Evolutionary conservation across 2,797 vertebrate genomes (phyloP).

Genomic region (Rhyacichthys aspro): DNA sequence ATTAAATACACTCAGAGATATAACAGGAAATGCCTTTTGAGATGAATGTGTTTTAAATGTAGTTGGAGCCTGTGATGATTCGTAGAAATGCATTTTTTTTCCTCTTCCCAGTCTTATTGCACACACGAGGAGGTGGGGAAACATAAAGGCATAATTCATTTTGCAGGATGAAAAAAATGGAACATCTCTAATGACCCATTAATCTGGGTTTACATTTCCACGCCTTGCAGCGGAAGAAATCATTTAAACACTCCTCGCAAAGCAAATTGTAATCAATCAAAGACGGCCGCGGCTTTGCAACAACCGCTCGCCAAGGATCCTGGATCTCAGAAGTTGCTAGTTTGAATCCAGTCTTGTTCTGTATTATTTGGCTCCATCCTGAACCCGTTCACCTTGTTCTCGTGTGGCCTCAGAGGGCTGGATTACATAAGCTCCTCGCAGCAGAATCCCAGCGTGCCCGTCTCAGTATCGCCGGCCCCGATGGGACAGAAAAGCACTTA

Average conservation of each 20-base stretch:
- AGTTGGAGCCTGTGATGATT: too few relatives aligned
- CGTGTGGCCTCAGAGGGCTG: conserved; percentile 18
- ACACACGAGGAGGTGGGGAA: not conserved
- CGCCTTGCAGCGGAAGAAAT: conserved; percentile 44
- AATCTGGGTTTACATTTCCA: conserved; percentile 63
- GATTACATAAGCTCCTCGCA: conserved; percentile 37
- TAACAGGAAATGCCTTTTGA: too few relatives aligned
- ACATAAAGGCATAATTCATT: conserved; percentile 33
- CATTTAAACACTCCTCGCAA: conserved; percentile 27
- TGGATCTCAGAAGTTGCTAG: conserved; percentile 3
- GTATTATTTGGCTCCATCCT: not conserved
- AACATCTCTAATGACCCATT: conserved; percentile 58
- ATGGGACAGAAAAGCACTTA: conserved; percentile 34
- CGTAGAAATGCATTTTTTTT: not conserved
- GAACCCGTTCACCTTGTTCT: not conserved
- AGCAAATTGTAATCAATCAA: conserved; percentile 40
- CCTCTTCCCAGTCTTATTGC: not conserved
- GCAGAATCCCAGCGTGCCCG: conserved; percentile 26
- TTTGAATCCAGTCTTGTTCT: conserved; percentile 22
- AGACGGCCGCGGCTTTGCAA: too few relatives aligned
- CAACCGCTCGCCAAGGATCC: too few relatives aligned
- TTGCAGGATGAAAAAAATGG: conserved; percentile 30
- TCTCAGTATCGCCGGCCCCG: conserved; percentile 2
- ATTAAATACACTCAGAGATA: too few relatives aligned
- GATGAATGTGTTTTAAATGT: too few relatives aligned